Evolutionary conservation across 2,888 invertebrate species (phyloP).

Genomic region (Torymus auratus): DNA sequence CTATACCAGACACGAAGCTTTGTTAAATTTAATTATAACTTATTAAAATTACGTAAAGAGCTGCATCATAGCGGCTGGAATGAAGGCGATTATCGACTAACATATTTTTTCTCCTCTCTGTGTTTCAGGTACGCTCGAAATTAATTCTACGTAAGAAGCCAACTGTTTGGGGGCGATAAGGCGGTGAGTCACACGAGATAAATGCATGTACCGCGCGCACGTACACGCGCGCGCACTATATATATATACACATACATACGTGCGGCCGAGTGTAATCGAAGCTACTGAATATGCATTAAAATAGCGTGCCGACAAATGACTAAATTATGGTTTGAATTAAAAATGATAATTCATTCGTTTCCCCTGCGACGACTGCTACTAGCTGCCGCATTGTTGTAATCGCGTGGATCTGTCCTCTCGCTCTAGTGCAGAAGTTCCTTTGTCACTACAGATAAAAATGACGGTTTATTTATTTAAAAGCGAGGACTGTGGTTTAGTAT

Average conservation of each 20-base stretch:
- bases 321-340: constrained; percentile 43
- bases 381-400: too few relatives aligned
- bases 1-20: too few relatives aligned
- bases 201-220: constrained; percentile 26
- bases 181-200: constrained; percentile 52
- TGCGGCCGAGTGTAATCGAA: constrained; percentile 17
- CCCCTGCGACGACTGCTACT: neutral
- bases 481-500: too few relatives aligned
- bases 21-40: too few relatives aligned
- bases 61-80: neutral
- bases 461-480: too few relatives aligned
- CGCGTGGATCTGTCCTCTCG: too few relatives aligned
- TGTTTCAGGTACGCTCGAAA: constrained; percentile 52
- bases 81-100: constrained; percentile 23
- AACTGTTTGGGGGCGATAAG: constrained; percentile 54
- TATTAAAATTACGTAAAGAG: too few relatives aligned
- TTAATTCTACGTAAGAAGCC: constrained; percentile 39
- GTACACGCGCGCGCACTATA: constrained; percentile 8
- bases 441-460: too few relatives aligned
- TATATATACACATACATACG: neutral
- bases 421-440: too few relatives aligned
- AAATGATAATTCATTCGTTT: constrained; percentile 20
- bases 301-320: constrained; percentile 42
- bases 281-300: constrained; percentile 40
- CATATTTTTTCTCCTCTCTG: constrained; percentile 24